Evolutionary conservation across 2,888 invertebrate genomes (phyloP), one percentile per base, ranked within the genome.

Genomic region (Seira ritae): DNA sequence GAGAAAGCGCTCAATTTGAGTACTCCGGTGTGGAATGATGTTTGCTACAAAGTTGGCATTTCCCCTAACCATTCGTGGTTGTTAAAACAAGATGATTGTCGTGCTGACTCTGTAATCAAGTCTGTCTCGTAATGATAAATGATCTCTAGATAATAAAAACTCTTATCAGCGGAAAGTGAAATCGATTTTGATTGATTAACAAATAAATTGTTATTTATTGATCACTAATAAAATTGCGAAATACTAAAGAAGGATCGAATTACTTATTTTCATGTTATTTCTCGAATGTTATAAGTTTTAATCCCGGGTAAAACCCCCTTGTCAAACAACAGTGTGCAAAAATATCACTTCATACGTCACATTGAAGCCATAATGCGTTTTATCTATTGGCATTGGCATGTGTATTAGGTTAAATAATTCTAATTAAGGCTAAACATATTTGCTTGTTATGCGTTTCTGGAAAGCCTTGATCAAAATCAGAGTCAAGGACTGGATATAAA

Each of bases 1-100:
- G 92, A 92, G 67, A 93, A 92, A 89, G 96, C 96, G 0, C 91
- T 92, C 12, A 90, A 90, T 23, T 92, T 93, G 77, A 95, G 96
- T 22, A 92, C 92, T 86, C 88, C 90, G 22, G 95, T 94, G n/a
- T 94, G 94, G 92, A 90, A 90, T 31, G 93, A 94, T 90, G 94
- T 95, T 8, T 93, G 92, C 86, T 90, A 91, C 74, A 93, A 93
- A 89, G 92, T 95, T 75, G 95, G 95, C 3, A 88, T 91, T 71
- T 84, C 86, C 19, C 88, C 88, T 15, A 71, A 80, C 17, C 65
- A 72, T 24, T 69, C 76, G 1, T 80, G 80, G 80, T 55, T 84
- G 37, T 73, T 67, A 8, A 74, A 76, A 72, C 23, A n/a, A n/a
- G n/a, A n/a, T n/a, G n/a, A n/a, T n/a, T n/a, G n/a, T n/a, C n/a